These are phyloP conservation scores for Mycteria americana DNA, from an alignment of 2,797 vertebrate species.

Conservation along the genomic window DNA sequence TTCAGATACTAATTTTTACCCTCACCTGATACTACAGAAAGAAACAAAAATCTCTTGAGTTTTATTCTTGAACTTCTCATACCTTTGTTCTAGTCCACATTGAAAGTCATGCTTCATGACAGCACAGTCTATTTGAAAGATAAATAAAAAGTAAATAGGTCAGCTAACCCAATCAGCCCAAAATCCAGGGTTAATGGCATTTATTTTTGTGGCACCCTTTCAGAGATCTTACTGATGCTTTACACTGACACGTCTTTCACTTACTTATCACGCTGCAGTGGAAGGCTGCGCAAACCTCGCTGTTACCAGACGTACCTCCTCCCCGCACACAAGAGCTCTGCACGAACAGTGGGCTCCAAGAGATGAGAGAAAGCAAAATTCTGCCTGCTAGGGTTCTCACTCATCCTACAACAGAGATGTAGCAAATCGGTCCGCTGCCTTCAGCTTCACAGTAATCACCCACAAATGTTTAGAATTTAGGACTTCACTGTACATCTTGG, in stretches of 20 bases:
- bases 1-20: neutral
- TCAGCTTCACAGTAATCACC: neutral
- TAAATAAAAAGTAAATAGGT: neutral
- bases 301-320: neutral
- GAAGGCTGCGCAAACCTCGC: neutral
- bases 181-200: neutral
- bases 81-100: neutral
- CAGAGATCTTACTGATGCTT: neutral
- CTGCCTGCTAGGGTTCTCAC: neutral
- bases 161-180: neutral
- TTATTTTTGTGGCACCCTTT: neutral
- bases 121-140: neutral
- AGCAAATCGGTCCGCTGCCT: neutral
- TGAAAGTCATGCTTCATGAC: neutral
- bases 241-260: neutral
- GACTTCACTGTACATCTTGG: neutral
- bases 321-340: neutral
- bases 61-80: neutral
- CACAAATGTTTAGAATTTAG: neutral
- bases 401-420: neutral
- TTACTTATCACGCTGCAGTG: neutral
- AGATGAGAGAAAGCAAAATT: neutral
- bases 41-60: neutral
- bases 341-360: fast-evolving
- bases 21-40: neutral